phyloP scores from a whole-genome alignment of 2,797 vertebrate genomes.

The Protosalanx chinensis region DNA sequence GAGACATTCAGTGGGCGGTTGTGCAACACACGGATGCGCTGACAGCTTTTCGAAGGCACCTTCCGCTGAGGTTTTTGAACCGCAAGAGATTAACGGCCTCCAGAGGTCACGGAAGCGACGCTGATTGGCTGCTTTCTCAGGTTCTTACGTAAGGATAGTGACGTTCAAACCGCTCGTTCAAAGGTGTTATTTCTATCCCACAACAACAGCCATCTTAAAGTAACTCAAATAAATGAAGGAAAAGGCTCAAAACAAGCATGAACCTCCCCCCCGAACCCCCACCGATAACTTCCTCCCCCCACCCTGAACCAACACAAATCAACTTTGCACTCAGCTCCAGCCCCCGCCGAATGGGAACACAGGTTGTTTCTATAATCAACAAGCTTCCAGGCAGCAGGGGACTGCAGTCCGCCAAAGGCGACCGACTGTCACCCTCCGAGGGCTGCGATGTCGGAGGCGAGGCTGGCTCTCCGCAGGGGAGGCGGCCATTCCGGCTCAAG shows the following conservation, averaged over 20 bases:
- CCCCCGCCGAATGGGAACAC: conserved; percentile 14
- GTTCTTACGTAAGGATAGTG: too few species aligned
- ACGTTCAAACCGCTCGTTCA: too few species aligned
- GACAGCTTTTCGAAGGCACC: background rate
- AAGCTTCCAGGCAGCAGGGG: conserved; percentile 23
- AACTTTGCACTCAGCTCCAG: conserved; percentile 7
- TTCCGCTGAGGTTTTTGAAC: too few species aligned
- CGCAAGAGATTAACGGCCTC: too few species aligned
- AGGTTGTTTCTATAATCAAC: conserved; percentile 14
- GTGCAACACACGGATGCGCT: background rate
- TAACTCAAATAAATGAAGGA: background rate
- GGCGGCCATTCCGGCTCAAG: background rate
- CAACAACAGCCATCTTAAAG: background rate
- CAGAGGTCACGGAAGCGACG: too few species aligned
- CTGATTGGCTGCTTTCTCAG: too few species aligned
- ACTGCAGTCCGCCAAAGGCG: conserved; percentile 12
- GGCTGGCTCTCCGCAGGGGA: conserved; percentile 19
- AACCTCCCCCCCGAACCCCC: background rate
- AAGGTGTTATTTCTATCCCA: background rate
- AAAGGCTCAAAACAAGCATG: background rate
- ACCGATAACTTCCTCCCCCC: background rate
- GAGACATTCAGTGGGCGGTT: background rate
- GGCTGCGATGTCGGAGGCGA: conserved; percentile 18
- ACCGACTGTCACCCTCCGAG: conserved; percentile 40
- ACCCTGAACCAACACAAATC: background rate